Evolutionary conservation across 53 echinoderm and acorn worm species (phyloP).

Genomic region (Patiria pectinifera): DNA sequence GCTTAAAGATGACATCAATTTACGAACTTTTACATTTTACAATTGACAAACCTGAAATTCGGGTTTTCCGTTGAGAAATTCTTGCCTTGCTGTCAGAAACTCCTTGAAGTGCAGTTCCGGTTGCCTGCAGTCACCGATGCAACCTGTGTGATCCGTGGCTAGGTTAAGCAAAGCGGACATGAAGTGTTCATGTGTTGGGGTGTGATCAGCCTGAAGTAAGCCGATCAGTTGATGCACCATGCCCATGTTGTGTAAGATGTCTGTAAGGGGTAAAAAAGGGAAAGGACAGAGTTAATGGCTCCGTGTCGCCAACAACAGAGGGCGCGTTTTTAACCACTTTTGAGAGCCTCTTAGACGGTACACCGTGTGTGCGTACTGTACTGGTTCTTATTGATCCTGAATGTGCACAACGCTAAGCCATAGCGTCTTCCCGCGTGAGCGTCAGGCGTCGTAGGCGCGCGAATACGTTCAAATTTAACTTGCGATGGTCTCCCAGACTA

Average conservation of each 20-base stretch:
- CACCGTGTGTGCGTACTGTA: too few relatives aligned
- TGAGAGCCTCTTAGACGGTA: too few relatives aligned
- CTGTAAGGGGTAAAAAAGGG: constrained; percentile 41
- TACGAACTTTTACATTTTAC: too few relatives aligned
- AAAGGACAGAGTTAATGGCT: not conserved
- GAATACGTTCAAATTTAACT: too few relatives aligned
- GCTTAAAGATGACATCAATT: too few relatives aligned
- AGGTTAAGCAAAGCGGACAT: constrained; percentile 81
- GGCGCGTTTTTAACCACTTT: too few relatives aligned
- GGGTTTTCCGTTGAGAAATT: constrained; percentile 80
- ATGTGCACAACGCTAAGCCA: too few relatives aligned
- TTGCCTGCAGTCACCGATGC: constrained; percentile 71
- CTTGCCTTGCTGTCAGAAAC: constrained; percentile 69
- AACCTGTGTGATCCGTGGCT: constrained; percentile 73
- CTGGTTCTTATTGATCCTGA: too few relatives aligned
- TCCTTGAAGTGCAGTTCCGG: constrained; percentile 70
- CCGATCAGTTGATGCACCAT: constrained; percentile 89
- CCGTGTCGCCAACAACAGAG: too few relatives aligned
- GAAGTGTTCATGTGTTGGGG: constrained; percentile 80
- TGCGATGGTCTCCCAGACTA: too few relatives aligned
- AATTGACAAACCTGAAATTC: constrained; percentile 77
- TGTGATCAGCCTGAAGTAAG: constrained; percentile 77
- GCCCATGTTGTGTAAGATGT: constrained; percentile 84
- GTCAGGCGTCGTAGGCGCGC: too few relatives aligned
- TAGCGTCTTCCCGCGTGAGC: too few relatives aligned